These are phyloP conservation scores for Pelecanus crispus DNA, from an alignment of 2,113 vertebrate species.

Conservation along the genomic window DNA sequence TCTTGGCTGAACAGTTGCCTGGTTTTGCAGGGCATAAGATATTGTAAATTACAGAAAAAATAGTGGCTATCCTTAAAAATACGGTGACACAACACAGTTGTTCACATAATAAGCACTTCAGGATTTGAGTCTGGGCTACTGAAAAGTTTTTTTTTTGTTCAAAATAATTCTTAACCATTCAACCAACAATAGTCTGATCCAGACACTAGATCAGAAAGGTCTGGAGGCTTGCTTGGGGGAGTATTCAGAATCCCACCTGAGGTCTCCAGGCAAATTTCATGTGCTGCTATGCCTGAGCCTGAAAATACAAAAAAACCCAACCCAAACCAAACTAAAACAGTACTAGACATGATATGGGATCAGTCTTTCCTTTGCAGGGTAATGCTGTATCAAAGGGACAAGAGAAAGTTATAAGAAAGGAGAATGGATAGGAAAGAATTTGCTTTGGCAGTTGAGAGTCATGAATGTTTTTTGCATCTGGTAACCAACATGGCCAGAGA, in stretches of 20 bases:
- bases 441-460: not conserved
- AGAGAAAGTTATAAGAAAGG: not conserved
- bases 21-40: not conserved
- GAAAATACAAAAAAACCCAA: not conserved
- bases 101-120: not conserved
- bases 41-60: slow-evolving; percentile 1
- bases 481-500: not conserved
- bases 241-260: not conserved
- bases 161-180: not conserved
- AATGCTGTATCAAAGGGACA: not conserved
- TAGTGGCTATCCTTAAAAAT: not conserved
- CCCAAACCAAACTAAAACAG: not conserved
- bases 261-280: not conserved
- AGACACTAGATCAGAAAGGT: not conserved
- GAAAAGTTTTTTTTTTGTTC: not conserved
- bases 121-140: not conserved
- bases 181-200: not conserved
- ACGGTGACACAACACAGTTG: not conserved
- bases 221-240: not conserved
- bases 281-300: not conserved
- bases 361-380: not conserved
- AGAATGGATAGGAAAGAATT: not conserved
- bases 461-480: not conserved
- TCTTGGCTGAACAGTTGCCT: not conserved
- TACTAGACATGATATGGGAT: not conserved